Percentiles rank a stretch among this genome's conserved stretches.
These are phyloP conservation scores for Microcebus murinus DNA, from an alignment of 2,113 vertebrate genomes.

Conservation along the genomic window DNA sequence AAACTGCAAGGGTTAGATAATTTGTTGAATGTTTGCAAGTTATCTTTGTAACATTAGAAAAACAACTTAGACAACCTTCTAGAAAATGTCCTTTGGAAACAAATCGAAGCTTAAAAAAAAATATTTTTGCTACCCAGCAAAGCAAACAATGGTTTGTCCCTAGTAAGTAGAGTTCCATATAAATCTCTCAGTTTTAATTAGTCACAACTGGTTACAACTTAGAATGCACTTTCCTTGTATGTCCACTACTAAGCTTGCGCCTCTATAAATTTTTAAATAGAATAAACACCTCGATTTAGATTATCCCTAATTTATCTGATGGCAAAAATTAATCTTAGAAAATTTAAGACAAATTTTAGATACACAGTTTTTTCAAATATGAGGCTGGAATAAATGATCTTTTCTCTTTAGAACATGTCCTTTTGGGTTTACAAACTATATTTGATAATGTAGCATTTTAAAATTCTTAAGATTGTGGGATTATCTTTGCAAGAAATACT, in stretches of 20 bases:
- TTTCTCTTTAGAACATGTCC: background rate
- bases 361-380: background rate
- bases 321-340: background rate
- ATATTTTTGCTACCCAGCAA: background rate
- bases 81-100: conserved; percentile 73
- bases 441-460: background rate
- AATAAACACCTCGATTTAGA: background rate
- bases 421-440: conserved; percentile 26
- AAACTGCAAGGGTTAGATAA: conserved; percentile 73
- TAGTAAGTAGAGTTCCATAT: background rate
- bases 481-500: conserved; percentile 1
- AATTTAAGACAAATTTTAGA: background rate
- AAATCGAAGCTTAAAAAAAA: background rate
- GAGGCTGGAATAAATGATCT: background rate
- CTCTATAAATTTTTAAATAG: background rate
- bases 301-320: background rate
- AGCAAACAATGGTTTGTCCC: conserved; percentile 5
- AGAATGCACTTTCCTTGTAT: background rate
- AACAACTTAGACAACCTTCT: conserved; percentile 60
- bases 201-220: conserved; percentile 48
- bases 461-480: background rate
- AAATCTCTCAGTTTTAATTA: conserved; percentile 37
- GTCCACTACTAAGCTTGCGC: background rate
- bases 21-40: conserved; percentile 72
- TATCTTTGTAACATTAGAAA: conserved; percentile 76